Conservation (phyloP, 37 sponge, comb jelly and placozoan genomes). For the Halisarca cf. caerulea region DNA sequence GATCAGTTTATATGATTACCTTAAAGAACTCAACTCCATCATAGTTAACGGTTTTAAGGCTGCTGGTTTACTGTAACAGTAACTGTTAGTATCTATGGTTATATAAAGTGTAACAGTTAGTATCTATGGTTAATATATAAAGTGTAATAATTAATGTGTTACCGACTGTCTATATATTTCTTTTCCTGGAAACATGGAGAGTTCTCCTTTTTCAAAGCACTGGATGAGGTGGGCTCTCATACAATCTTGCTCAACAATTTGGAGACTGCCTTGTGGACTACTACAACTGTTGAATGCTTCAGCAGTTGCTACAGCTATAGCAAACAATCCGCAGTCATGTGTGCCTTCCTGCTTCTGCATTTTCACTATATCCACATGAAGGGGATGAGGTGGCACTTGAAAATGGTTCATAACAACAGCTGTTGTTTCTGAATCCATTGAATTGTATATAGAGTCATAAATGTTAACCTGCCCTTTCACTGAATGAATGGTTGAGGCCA, state of each 20-base stretch:
- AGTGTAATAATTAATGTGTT: background rate
- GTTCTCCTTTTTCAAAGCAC: background rate
- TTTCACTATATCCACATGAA: background rate
- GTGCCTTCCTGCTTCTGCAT: background rate
- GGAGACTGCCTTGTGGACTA: background rate
- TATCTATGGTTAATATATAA: background rate
- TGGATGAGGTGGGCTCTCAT: background rate
- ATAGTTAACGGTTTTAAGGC: too few relatives aligned
- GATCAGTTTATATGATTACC: too few relatives aligned
- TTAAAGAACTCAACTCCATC: too few relatives aligned
- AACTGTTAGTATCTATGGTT: background rate
- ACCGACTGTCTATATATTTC: background rate
- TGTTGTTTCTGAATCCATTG: background rate
- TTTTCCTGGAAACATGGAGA: background rate
- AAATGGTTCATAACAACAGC: background rate
- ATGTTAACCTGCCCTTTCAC: background rate
- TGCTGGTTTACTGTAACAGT: background rate
- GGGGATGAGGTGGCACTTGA: background rate
- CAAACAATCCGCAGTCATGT: background rate
- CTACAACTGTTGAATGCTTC: background rate
- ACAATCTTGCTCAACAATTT: background rate
- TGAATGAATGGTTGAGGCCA: background rate
- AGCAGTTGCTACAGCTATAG: background rate
- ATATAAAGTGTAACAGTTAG: background rate
- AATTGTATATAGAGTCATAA: background rate